phyloP scores from a whole-genome alignment of 2,888 invertebrate genomes.

The Dryocosmus kuriphilus region DNA sequence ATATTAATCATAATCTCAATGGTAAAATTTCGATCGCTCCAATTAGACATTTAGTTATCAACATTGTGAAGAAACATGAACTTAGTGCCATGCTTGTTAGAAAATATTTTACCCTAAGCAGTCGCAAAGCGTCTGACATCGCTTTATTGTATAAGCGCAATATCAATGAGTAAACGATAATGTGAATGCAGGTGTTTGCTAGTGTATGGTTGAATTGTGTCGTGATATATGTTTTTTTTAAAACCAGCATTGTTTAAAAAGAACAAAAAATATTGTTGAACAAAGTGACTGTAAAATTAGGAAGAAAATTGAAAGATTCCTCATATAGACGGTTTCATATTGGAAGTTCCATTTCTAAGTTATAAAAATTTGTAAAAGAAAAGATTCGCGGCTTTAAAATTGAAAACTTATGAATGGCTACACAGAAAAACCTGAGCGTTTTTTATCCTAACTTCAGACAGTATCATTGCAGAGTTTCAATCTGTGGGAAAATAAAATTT shows the following conservation, averaged over 20 bases:
- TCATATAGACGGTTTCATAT: no score
- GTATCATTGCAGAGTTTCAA: no score
- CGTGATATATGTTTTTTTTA: background rate
- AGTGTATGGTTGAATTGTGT: background rate
- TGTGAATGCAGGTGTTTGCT: background rate
- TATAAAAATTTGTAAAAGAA: no score
- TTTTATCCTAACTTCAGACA: no score
- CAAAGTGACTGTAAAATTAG: background rate
- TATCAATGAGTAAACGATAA: background rate
- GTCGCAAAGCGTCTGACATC: constrained; percentile 15
- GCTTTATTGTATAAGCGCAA: background rate
- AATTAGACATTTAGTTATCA: constrained; percentile 13
- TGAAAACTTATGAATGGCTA: no score
- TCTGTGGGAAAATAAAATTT: no score
- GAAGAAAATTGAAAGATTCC: background rate
- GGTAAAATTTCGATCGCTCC: background rate
- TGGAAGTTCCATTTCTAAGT: no score
- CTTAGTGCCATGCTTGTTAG: constrained; percentile 19
- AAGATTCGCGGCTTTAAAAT: no score
- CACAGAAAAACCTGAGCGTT: no score
- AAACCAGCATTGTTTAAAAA: background rate
- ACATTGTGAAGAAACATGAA: constrained; percentile 1
- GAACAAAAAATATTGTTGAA: background rate
- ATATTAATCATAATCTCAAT: background rate
- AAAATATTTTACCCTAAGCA: background rate